phyloP scores from a whole-genome alignment of 2,797 vertebrate species.

The Syngnathus rostellatus region DNA sequence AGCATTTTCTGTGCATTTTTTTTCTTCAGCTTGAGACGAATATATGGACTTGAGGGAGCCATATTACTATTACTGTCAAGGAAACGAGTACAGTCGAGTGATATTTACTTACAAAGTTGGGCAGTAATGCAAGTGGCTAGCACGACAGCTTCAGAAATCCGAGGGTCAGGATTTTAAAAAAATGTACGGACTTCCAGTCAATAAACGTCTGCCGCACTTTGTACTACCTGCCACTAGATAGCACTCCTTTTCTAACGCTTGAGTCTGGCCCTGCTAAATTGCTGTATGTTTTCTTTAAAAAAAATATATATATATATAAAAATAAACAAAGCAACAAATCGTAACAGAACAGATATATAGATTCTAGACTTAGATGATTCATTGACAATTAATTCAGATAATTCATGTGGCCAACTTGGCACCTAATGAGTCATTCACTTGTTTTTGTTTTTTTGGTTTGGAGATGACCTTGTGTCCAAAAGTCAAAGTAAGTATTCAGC shows the following conservation, averaged over 20 bases:
- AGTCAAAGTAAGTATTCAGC: neutral
- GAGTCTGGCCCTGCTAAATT: neutral
- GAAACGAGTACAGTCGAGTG: neutral
- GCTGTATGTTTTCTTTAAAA: neutral
- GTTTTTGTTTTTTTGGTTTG: slow-evolving; percentile 3
- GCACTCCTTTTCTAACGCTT: neutral
- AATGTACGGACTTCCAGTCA: too few relatives aligned
- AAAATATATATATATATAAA: neutral
- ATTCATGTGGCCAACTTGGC: neutral
- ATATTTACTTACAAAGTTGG: neutral
- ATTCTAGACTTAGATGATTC: neutral
- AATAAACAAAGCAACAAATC: too few relatives aligned
- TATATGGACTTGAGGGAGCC: neutral
- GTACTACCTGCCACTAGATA: neutral
- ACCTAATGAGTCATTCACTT: neutral
- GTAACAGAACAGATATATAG: neutral
- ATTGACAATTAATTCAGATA: neutral
- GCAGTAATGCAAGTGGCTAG: neutral
- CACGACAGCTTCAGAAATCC: neutral
- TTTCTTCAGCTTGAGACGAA: neutral
- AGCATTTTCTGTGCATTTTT: neutral
- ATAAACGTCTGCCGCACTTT: neutral
- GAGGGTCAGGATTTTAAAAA: neutral
- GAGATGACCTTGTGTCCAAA: neutral
- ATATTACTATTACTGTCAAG: neutral